phyloP scores from a whole-genome alignment of 2,797 vertebrate genomes.

The Prionace glauca region DNA sequence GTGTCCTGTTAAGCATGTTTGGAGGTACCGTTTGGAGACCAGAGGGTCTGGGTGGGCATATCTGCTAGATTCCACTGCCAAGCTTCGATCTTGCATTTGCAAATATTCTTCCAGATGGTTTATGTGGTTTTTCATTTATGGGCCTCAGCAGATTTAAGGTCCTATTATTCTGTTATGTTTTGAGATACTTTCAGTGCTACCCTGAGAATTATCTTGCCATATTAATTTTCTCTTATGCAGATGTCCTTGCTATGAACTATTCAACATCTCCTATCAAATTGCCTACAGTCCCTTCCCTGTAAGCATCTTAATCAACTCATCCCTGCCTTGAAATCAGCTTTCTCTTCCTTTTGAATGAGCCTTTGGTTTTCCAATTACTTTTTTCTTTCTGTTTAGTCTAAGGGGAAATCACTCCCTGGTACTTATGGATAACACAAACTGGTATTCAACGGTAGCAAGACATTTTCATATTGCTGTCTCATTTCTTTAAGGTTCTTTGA shows the following conservation, averaged over 20 bases:
- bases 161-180: not conserved
- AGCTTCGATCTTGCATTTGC: not conserved
- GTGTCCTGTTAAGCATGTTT: no score
- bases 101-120: not conserved
- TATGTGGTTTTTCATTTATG: not conserved
- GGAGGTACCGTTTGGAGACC: no score
- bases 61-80: not conserved
- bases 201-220: not conserved
- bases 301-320: not conserved
- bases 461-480: not conserved
- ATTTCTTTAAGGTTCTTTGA: not conserved
- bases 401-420: not conserved
- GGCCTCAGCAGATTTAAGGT: not conserved
- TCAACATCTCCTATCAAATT: not conserved
- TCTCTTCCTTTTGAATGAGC: not conserved
- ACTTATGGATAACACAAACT: not conserved
- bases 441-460: not conserved
- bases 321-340: no score
- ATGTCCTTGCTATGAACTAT: not conserved
- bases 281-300: not conserved
- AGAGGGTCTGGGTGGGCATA: no score
- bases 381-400: not conserved
- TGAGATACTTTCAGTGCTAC: not conserved
- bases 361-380: not conserved
- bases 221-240: not conserved